Evolutionary conservation across 92 coral and sea anemone species (phyloP), one percentile per base, ranked within the genome.

Genomic region (Scolanthus callimorphus): DNA sequence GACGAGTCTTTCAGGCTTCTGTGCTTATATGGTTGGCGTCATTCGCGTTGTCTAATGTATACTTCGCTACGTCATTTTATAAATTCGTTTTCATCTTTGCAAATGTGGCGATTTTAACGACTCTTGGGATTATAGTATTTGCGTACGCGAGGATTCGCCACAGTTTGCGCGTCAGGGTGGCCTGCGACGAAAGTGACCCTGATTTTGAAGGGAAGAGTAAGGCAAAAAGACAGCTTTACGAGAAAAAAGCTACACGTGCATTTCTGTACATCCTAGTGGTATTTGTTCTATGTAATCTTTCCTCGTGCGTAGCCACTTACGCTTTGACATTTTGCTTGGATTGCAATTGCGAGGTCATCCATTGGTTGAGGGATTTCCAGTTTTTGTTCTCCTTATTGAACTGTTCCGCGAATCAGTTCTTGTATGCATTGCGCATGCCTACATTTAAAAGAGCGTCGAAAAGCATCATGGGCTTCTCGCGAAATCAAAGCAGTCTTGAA

Each of bases 341-440:
- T 39, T 90, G 97, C 60, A 62, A 70, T 15, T 90, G 97, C 39
- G 81, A 46, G 24, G 43, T 69, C 55, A 90, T 90, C 31, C 94
- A 90, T 65, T 77, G 89, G 94, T 60, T 81, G 39, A 79, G 97
- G 25, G 97, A 90, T 61, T 73, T 85, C 21, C 97, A 90, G 67
- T 85, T 76, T 52, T 45, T 90, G n/a, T 37, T 82, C 20, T 69
- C 89, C 0, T 69, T 90, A 29, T 59, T 80, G 0, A 90, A 85
- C 62, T 85, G 86, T 38, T 58, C 95, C 26, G 63, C 78, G 37
- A 90, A 90, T 73, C 88, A 85, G 81, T 90, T 90, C 65, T 38
- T 87, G 31, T 90, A 90, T 64, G 94, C 97, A 29, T 79, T 85
- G 83, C 90, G 90, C 29, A 85, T 87, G 70, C 85, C 78, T 19